phyloP scores from a whole-genome alignment of 2,888 invertebrate genomes.

The Teleogryllus oceanicus region DNA sequence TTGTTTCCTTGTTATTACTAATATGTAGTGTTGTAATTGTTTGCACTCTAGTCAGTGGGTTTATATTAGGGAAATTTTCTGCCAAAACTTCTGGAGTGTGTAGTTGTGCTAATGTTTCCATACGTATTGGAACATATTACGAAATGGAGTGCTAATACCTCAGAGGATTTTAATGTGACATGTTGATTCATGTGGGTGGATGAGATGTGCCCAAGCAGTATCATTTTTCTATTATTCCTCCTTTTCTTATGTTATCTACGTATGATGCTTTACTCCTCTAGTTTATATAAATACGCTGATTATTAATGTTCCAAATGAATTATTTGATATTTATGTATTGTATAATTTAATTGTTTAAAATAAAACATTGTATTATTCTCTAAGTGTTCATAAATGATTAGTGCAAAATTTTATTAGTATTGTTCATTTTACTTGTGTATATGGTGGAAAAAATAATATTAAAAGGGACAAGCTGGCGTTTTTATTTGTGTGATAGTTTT shows the following conservation, averaged over 20 bases:
- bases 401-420: neutral
- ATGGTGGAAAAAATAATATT: neutral
- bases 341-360: neutral
- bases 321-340: slow-evolving; percentile 9
- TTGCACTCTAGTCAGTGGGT: slow-evolving; percentile 10
- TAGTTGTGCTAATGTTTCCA: neutral
- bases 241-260: neutral
- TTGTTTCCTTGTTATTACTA: slow-evolving; percentile 4
- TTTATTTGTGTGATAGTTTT: neutral
- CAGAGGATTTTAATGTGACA: neutral
- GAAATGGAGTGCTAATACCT: neutral
- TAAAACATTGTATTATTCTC: neutral
- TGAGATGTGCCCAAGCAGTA: neutral
- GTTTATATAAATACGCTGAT: neutral
- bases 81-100: neutral
- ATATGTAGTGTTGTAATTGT: neutral
- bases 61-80: neutral
- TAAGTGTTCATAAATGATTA: slow-evolving; percentile 3
- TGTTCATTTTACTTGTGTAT: neutral
- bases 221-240: neutral
- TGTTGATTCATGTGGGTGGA: neutral
- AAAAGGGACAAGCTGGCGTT: neutral
- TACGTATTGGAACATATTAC: neutral
- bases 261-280: neutral
- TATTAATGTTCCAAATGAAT: neutral